Conservation (phyloP, 1,140 invertebrate genomes). For the Laupala kohalensis region DNA sequence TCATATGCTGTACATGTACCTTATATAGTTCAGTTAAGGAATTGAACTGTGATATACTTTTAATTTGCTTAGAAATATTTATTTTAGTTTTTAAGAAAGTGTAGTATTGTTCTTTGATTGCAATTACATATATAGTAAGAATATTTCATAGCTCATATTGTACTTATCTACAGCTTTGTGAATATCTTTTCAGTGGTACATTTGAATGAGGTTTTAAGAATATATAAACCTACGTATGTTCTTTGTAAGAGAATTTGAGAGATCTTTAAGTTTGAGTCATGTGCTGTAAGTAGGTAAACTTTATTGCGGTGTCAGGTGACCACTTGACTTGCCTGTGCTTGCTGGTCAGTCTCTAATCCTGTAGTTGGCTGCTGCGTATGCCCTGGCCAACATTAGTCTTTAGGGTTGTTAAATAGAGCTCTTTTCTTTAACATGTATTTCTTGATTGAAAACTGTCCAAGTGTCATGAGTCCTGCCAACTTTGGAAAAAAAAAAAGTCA, state of each 20-base stretch:
- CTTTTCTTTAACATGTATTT: not conserved
- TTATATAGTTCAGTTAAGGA: not conserved
- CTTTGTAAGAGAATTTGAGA: not conserved
- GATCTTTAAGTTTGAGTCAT: not conserved
- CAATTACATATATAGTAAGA: no score
- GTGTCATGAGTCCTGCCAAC: slow-evolving; percentile 3
- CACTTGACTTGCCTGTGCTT: not conserved
- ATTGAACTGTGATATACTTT: not conserved
- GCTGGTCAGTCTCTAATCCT: not conserved
- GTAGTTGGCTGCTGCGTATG: not conserved
- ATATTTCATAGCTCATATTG: no score
- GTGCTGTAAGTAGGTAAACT: not conserved
- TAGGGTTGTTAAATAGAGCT: not conserved
- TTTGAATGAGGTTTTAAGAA: not conserved
- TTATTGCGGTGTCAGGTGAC: not conserved
- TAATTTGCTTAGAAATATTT: not conserved
- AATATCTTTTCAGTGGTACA: not conserved
- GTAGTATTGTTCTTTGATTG: no score
- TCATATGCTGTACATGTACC: not conserved
- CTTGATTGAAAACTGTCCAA: slow-evolving; percentile 3
- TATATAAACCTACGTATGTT: no score
- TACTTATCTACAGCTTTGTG: not conserved
- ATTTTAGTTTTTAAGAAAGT: no score
- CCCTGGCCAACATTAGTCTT: not conserved
- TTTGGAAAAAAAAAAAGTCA: slow-evolving; percentile 1